A percentile compares a stretch with the other conserved stretches of the same genome.
phyloP scores from a whole-genome alignment of 1,140 invertebrate species.

The Dysdera silvatica region DNA sequence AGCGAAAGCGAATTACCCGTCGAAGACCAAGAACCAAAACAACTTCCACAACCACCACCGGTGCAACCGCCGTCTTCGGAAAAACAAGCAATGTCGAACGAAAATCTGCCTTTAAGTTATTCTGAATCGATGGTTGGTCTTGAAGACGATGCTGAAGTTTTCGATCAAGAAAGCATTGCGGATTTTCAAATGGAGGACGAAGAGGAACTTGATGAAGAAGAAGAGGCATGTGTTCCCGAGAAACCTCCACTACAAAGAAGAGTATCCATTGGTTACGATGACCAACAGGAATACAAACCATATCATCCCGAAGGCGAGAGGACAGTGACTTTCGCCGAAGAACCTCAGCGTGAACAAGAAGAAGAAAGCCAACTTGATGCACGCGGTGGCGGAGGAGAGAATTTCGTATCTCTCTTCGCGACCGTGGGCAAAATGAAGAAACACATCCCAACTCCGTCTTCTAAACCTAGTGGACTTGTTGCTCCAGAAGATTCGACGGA shows the following conservation, averaged over 20 bases:
- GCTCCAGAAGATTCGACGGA: constrained; percentile 9
- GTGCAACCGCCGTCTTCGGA: too few relatives aligned
- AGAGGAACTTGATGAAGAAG: constrained; percentile 7
- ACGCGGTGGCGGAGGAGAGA: constrained; percentile 7
- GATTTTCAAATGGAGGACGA: background rate
- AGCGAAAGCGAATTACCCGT: constrained; percentile 24
- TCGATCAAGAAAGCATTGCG: background rate
- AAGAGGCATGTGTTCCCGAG: too few relatives aligned
- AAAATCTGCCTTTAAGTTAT: too few relatives aligned
- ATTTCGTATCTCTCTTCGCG: constrained; percentile 23
- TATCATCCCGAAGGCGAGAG: background rate
- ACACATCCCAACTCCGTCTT: background rate
- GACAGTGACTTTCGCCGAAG: constrained; percentile 7
- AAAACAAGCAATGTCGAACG: too few relatives aligned
- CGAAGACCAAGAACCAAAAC: background rate
- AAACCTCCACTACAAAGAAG: too few relatives aligned
- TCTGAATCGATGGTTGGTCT: background rate
- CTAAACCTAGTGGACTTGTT: background rate
- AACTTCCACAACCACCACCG: background rate
- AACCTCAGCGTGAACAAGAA: too few relatives aligned
- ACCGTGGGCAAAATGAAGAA: constrained; percentile 13
- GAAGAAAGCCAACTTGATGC: background rate
- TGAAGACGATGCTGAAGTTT: background rate
- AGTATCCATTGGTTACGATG: too few relatives aligned
- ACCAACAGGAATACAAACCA: too few relatives aligned